phyloP scores from a whole-genome alignment of 35 echinoderm and acorn worm genomes.

The Strongylocentrotus purpuratus region DNA sequence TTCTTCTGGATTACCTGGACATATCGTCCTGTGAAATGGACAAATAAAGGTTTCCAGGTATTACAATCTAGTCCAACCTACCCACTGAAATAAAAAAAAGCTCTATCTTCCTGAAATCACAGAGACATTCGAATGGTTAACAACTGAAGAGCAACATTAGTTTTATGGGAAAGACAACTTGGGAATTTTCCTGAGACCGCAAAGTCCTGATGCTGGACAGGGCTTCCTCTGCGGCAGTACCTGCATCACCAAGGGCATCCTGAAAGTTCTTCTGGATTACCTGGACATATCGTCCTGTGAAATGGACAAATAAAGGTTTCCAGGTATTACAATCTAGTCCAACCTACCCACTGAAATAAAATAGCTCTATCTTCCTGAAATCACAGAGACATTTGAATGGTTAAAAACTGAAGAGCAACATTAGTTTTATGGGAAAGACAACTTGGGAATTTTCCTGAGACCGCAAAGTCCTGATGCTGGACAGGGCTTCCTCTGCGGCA shows the following conservation, averaged over 20 bases:
- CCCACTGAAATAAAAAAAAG: neutral
- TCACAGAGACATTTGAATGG: neutral
- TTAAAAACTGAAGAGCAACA: neutral
- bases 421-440: too few relatives aligned
- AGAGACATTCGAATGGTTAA: neutral
- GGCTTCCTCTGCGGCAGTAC: slow-evolving; percentile 85
- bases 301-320: slow-evolving; percentile 6
- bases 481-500: slow-evolving; percentile 88
- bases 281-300: slow-evolving; percentile 79
- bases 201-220: slow-evolving; percentile 90
- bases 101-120: neutral
- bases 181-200: too few relatives aligned
- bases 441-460: too few relatives aligned
- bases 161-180: too few relatives aligned
- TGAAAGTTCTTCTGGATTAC: slow-evolving; percentile 84
- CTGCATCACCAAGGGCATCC: slow-evolving; percentile 86
- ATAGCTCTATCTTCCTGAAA: neutral
- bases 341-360: neutral
- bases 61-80: neutral
- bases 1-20: slow-evolving; percentile 74
- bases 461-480: slow-evolving; percentile 75
- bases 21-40: slow-evolving; percentile 72
- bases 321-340: neutral
- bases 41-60: neutral
- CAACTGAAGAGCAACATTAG: neutral